Base-by-base conservation (phyloP, 2,113 vertebrate genomes). In the Gopherus flavomarginatus region DNA sequence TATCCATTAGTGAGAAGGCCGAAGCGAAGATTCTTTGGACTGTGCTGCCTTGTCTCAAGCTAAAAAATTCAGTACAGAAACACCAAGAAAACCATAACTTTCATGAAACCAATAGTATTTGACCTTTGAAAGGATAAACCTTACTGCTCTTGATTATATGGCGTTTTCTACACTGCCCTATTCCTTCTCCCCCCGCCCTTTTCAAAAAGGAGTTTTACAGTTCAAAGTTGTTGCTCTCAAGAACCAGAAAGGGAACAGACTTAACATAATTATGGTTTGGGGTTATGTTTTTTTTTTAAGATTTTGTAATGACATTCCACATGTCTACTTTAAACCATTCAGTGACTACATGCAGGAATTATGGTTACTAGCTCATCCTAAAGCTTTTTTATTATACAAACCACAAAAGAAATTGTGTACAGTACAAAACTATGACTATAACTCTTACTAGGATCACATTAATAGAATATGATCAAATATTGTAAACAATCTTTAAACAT, bases 1-100 rank as follows among this genome's bases (percentile, higher is more conserved):
- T 99, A 99, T 96, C 99, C 99, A n/a, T 97, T 99, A 97, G 99
- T 99, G 97, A 98, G 99, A 98, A 99, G 99, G 98, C 98, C 99
- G 97, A 99, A 99, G 98, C 98, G 99, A 98, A 98, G 99, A 96
- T 99, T 99, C 98, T 99, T 99, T 97, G 99, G 99, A 97, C 98
- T 99, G 81, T 99, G 99, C 98, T 99, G 99, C 98, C 99, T 99
- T 92, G 98, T 99, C 96, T 99, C 99, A 95, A 99, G 99, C 98
- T 99, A 99, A 98, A 98, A 83, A 89, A 94, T 56, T 72, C 84
- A 89, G 88, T 83, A 85, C 79, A 95, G 96, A 97, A 98, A 95
- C 97, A 97, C 88, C 92, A 97, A 97, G 97, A 98, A 97, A 95
- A 97, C 88, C 86, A 96, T 97, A 97, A 96, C 91, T 98, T 98